A percentile compares a stretch with the other conserved stretches of the same genome.
These are phyloP conservation scores for Clusia tigrina DNA, from an alignment of 2,888 invertebrate species.

Conservation along the genomic window DNA sequence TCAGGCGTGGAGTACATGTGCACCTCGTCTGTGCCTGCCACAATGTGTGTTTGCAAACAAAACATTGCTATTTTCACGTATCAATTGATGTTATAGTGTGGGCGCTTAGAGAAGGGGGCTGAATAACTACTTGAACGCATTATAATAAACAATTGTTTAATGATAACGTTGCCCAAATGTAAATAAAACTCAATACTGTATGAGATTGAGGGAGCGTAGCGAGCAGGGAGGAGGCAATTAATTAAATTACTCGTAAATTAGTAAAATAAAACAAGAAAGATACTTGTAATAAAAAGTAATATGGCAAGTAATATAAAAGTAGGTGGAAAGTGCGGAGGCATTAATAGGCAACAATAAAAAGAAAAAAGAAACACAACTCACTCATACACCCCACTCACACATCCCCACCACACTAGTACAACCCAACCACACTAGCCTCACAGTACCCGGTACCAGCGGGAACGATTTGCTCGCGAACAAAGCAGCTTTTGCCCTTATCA, in stretches of 20 bases:
- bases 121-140: background rate
- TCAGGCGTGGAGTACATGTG: no score
- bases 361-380: slow-evolving; percentile 1
- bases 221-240: no score
- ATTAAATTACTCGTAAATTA: no score
- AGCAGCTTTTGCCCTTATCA: no score
- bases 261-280: no score
- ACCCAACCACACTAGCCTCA: background rate
- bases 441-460: slow-evolving; percentile 16
- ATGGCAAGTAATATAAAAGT: background rate
- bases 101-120: background rate
- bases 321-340: background rate
- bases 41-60: background rate
- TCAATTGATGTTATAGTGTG: background rate
- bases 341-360: background rate
- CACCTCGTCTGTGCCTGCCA: no score
- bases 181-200: no score
- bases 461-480: background rate
- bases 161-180: no score
- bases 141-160: no score
- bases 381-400: slow-evolving; percentile 2
- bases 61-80: background rate
- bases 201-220: no score
- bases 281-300: background rate
- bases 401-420: background rate